Percentiles rank a stretch among this genome's conserved stretches.
These are phyloP conservation scores for Dynastes maya DNA, from an alignment of 2,888 invertebrate species.

Conservation along the genomic window DNA sequence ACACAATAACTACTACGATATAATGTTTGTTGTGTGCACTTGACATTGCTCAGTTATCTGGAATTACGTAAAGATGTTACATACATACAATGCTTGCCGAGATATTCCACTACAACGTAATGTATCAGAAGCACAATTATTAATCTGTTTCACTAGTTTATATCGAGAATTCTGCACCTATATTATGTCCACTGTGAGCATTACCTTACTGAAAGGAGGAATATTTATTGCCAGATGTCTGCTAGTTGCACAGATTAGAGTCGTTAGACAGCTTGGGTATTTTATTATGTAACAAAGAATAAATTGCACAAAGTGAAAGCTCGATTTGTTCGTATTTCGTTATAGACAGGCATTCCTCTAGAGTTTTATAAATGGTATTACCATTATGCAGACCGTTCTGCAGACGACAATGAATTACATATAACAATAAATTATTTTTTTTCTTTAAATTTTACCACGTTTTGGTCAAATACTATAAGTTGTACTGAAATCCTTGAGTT, in stretches of 20 bases:
- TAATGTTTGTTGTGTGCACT: constrained; percentile 14
- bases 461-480: too few relatives aligned
- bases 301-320: constrained; percentile 38
- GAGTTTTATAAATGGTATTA: neutral
- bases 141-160: too few relatives aligned
- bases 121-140: too few relatives aligned
- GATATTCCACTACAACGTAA: too few relatives aligned
- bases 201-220: too few relatives aligned
- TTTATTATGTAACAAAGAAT: constrained; percentile 16
- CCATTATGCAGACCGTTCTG: neutral
- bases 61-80: neutral
- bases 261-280: neutral
- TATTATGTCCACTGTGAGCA: too few relatives aligned
- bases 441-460: neutral
- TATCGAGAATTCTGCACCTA: too few relatives aligned
- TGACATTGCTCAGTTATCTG: constrained; percentile 1
- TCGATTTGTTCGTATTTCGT: constrained; percentile 19
- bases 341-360: constrained; percentile 12
- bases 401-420: too few relatives aligned
- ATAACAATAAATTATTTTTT: neutral
- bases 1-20: too few relatives aligned
- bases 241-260: neutral
- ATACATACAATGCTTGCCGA: neutral
- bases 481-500: too few relatives aligned
- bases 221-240: neutral